A percentile compares a stretch with the other conserved stretches of the same genome.
Evolutionary conservation across 2,797 vertebrate species (phyloP).

Genomic region (Jordanella pulchra): DNA sequence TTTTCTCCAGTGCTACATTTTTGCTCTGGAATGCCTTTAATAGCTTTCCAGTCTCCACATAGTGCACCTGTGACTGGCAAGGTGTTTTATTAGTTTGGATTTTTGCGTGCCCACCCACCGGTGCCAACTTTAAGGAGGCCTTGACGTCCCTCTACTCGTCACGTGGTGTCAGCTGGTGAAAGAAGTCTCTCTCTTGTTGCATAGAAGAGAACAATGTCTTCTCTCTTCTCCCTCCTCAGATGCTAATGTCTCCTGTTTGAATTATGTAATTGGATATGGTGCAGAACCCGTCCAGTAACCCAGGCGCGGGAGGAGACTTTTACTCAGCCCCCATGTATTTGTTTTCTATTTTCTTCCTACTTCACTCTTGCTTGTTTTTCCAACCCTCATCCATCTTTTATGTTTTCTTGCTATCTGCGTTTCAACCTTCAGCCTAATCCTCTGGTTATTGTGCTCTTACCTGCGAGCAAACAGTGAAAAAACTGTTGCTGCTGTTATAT

Average conservation of each 20-base stretch:
- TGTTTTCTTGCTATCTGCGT: slow-evolving; percentile 32
- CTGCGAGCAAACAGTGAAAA: slow-evolving; percentile 44
- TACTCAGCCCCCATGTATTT: slow-evolving; percentile 50
- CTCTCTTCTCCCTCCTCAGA: slow-evolving; percentile 52
- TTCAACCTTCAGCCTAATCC: slow-evolving; percentile 36
- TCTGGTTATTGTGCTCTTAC: slow-evolving; percentile 44
- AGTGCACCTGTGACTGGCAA: slow-evolving; percentile 46
- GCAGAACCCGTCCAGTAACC: slow-evolving; percentile 53
- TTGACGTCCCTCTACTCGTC: slow-evolving; percentile 31
- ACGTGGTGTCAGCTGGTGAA: slow-evolving; percentile 33
- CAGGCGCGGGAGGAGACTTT: slow-evolving; percentile 42
- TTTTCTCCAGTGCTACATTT: slow-evolving; percentile 44
- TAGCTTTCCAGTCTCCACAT: slow-evolving; percentile 48
- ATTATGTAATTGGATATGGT: slow-evolving; percentile 64
- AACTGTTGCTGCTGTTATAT: slow-evolving; percentile 20
- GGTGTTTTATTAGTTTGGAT: slow-evolving; percentile 62
- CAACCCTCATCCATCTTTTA: slow-evolving; percentile 28
- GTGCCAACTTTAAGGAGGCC: slow-evolving; percentile 44
- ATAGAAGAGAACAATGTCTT: slow-evolving; percentile 64
- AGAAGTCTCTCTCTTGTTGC: slow-evolving; percentile 40
- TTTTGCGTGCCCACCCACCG: slow-evolving; percentile 54
- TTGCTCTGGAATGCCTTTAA: slow-evolving; percentile 65
- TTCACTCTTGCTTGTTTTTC: slow-evolving; percentile 27
- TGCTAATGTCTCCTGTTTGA: slow-evolving; percentile 51
- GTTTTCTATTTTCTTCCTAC: slow-evolving; percentile 52